Base-by-base conservation (phyloP, 1,140 invertebrate genomes). In the Portunus trituberculatus region DNA sequence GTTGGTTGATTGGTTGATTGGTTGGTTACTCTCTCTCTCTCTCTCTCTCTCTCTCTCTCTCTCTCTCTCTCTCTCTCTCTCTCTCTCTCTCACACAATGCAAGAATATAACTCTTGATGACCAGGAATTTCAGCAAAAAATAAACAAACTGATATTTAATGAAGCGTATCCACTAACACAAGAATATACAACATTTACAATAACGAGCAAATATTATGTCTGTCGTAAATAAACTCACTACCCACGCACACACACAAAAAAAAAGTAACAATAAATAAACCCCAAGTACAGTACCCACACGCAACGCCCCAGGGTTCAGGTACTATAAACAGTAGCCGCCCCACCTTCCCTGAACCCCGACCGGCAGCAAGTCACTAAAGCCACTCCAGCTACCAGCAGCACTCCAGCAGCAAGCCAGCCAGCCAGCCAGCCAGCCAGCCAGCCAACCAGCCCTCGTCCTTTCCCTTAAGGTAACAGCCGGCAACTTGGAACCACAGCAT, bases 11-110 rank as follows among this genome's bases (percentile, higher is more conserved):
- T 59, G 10, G 52, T 59, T 10, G 10, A 10, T 59, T 59, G 16
- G 16, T 59, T 10, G 52, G 2, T 59, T 10, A 4, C 52, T 59
- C 52, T 59, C 52, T 59, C 52, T 59, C 52, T 59, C 52, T 59
- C 52, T 59, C 52, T 59, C 52, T 59, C 52, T 59, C 52, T 59
- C 52, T 59, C 52, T 59, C 52, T 59, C 52, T 59, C 10, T 59
- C 52, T 59, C 52, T 59, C 52, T 76, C 67, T 76, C n/a, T 76
- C 67, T 76, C 67, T 76, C n/a, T 76, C 20, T 76, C n/a, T 76
- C 20, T 76, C 67, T n/a, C n/a, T 76, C 67, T n/a, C 67, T 76
- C 67, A 3, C n/a, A 0, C 67, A n/a, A 0, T n/a, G 6, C 25
- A 8, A n/a, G 6, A 7, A 7, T 76, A 7, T n/a, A 1, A n/a